These are phyloP conservation scores for Lithophane semibrunnea DNA, from an alignment of 2,888 invertebrate species.

Conservation along the genomic window DNA sequence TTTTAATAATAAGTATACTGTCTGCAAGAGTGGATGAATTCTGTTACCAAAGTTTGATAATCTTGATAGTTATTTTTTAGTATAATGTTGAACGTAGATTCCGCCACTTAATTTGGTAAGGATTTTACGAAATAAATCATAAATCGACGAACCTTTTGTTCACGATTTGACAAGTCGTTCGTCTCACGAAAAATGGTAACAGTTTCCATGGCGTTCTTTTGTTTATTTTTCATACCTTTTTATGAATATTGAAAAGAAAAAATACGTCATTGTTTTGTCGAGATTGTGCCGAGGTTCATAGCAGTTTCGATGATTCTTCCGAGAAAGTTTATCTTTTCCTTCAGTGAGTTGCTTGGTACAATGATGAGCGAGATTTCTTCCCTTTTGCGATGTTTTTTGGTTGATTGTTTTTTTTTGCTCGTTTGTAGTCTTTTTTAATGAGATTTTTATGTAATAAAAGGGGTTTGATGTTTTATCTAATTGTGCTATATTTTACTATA, in stretches of 20 bases:
- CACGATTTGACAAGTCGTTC: slow-evolving; percentile 7
- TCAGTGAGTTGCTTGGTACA: slow-evolving; percentile 46
- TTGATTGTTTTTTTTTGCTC: slow-evolving; percentile 33
- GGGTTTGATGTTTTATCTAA: not conserved
- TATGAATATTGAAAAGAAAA: slow-evolving; percentile 35
- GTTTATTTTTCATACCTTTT: slow-evolving; percentile 25
- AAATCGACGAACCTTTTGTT: slow-evolving; percentile 16
- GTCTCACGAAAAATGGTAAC: slow-evolving; percentile 6
- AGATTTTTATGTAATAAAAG: slow-evolving; percentile 8
- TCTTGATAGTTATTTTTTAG: not conserved
- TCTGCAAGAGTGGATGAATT: not conserved
- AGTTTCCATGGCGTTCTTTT: slow-evolving; percentile 17
- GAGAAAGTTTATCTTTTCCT: slow-evolving; percentile 35
- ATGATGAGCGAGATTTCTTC: slow-evolving; percentile 38
- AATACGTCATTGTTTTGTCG: slow-evolving; percentile 49
- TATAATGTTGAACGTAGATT: not conserved
- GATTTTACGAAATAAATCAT: not conserved
- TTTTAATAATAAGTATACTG: not conserved
- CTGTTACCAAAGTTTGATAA: not conserved
- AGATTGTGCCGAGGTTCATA: slow-evolving; percentile 39
- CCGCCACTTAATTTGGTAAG: not conserved
- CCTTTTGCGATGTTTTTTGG: slow-evolving; percentile 37
- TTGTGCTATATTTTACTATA: not conserved
- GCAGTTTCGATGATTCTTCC: slow-evolving; percentile 41
- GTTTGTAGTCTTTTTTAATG: slow-evolving; percentile 36